phyloP scores from a whole-genome alignment of 1,140 invertebrate genomes.

The Goniozus legneri region DNA sequence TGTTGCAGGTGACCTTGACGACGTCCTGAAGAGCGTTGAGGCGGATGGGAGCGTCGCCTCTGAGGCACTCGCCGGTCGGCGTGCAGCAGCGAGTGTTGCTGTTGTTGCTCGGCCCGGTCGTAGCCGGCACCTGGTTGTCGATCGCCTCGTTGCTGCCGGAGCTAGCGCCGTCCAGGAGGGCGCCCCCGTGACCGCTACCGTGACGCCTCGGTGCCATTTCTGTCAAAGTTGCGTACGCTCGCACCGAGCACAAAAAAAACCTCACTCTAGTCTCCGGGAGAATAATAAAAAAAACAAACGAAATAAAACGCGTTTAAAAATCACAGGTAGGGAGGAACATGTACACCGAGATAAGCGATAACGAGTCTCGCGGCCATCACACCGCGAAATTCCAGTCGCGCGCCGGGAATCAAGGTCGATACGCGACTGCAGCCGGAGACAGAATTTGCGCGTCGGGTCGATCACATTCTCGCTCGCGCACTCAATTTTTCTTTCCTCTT shows the following conservation, averaged over 20 bases:
- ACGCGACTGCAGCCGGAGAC: conserved; percentile 13
- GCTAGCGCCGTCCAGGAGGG: conserved; percentile 37
- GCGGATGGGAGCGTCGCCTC: conserved; percentile 64
- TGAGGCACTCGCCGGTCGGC: conserved; percentile 73
- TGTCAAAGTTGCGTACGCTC: no score
- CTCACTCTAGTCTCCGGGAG: no score
- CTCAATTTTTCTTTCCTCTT: conserved; percentile 4
- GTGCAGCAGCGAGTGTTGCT: conserved; percentile 70
- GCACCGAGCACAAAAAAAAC: no score
- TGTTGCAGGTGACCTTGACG: conserved; percentile 91
- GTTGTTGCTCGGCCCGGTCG: conserved; percentile 16
- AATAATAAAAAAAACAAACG: no score
- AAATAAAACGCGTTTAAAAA: no score
- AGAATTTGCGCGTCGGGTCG: not conserved
- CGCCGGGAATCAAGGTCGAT: not conserved
- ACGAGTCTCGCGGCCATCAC: no score
- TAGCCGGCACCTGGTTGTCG: conserved; percentile 19
- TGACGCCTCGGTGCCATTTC: conserved; percentile 51
- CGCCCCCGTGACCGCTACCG: conserved; percentile 39
- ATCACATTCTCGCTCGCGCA: not conserved
- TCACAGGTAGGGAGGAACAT: no score
- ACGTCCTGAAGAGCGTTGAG: conserved; percentile 73
- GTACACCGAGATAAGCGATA: no score
- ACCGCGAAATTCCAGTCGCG: no score
- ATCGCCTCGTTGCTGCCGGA: conserved; percentile 42